Evolutionary conservation across 2,888 invertebrate genomes (phyloP).

Genomic region (Boloria euphrosyne): DNA sequence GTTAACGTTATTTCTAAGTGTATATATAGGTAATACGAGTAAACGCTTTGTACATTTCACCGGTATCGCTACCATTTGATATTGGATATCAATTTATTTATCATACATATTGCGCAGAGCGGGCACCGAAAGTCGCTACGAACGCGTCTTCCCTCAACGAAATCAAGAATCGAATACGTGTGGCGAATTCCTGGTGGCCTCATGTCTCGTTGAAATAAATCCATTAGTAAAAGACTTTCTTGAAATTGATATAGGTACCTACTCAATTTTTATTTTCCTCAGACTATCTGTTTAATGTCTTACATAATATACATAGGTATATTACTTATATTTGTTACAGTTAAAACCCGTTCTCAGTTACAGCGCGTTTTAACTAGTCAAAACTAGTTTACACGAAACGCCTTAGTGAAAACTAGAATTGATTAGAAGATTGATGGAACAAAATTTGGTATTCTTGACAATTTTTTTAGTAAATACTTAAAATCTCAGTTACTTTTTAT

Average conservation of each 20-base stretch:
- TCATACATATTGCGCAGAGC: conserved; percentile 77
- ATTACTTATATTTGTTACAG: too few relatives aligned
- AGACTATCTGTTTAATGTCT: conserved; percentile 17
- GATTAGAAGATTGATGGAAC: too few relatives aligned
- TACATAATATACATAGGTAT: background rate
- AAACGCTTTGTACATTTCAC: conserved; percentile 77
- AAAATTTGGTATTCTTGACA: too few relatives aligned
- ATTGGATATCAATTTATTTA: conserved; percentile 83
- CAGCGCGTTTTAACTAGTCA: too few relatives aligned
- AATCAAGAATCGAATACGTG: conserved; percentile 78
- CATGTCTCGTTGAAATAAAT: conserved; percentile 54
- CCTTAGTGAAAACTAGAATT: too few relatives aligned
- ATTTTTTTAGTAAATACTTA: too few relatives aligned
- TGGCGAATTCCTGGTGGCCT: conserved; percentile 62
- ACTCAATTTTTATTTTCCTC: conserved; percentile 30
- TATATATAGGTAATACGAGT: conserved; percentile 64
- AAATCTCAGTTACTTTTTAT: too few relatives aligned
- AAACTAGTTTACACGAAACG: too few relatives aligned
- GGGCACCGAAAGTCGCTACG: conserved; percentile 66
- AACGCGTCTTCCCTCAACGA: conserved; percentile 69
- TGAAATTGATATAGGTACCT: conserved; percentile 32
- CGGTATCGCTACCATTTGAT: conserved; percentile 78
- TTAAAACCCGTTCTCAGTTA: too few relatives aligned
- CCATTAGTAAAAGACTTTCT: conserved; percentile 42
- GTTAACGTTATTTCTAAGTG: conserved; percentile 50